Evolutionary conservation across 2,113 vertebrate species (phyloP), one percentile per base, ranked within the genome.

Genomic region (Condylura cristata): DNA sequence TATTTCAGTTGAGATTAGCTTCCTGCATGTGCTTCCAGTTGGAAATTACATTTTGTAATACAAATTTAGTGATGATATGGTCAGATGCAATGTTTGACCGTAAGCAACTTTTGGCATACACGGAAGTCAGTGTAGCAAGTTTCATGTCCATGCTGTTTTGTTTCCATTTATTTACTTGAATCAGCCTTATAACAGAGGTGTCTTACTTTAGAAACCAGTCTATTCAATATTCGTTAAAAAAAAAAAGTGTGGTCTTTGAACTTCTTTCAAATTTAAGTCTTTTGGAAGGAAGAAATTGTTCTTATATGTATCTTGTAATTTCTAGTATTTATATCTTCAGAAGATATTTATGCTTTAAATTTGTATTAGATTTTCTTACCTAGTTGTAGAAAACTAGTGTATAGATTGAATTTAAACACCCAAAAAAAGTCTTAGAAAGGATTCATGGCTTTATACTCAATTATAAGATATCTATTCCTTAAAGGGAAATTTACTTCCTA

Each of bases 41-140:
- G 70, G 83, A 89, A 63, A 60, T 95, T 92, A 39, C 11, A 30
- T 89, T 96, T 93, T 80, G 22, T 85, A 79, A 74, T 89, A n/a
- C 1, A 46, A 32, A 28, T 78, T 94, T 78, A 41, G 74, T 93
- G 6, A 26, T 44, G 51, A 2, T 2, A 4, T 65, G 56, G 41
- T 51, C 32, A 90, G 34, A 37, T 72, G n/a, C 30, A n/a, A 10
- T 88, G 39, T 60, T 93, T 91, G 18, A 91, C n/a, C 7, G 18
- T 70, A 75, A 48, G 14, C 28, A 66, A 61, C 12, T 95, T 88
- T 8, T 84, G 0, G 56, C 3, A 3, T 66, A 32, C 34, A 18
- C 24, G 86, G 32, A 60, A 89, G 75, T 85, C 30, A 78, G 1
- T 68, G 84, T 34, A 51, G 82, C 6, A n/a, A n/a, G 60, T 39